Base-by-base conservation (phyloP, 2,888 invertebrate species). In the Nomada flava region DNA sequence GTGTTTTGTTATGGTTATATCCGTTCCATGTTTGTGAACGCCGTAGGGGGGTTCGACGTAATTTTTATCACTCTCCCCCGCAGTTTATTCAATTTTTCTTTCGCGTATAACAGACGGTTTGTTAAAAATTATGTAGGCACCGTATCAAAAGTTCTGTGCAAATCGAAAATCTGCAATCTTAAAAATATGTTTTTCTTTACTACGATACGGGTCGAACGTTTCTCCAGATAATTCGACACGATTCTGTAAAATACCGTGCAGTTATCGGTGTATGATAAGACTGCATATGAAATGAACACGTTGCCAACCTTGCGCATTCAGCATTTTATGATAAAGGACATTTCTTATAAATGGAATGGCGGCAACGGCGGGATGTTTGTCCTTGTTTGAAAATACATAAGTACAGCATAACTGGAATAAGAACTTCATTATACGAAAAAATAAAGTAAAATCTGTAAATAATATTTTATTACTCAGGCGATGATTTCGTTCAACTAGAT, bases 251-350 rank as follows among this genome's bases (percentile, higher is more conserved):
- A 59, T 52, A 10, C 57, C 2, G 9, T 63, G n/a, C 42, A 59
- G 29, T 73, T 80, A 80, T 80, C 63, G 13, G 20, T 18, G 13
- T 15, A 15, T 11, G 59, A 73, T 72, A 64, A 52, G 42, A 44
- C 47, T 44, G 55, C 18, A n/a, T 23, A 13, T 42, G 63, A 52
- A 2, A 11, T 26, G 15, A n/a, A 62, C 9, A 65, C 23, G 18
- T 68, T 44, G 23, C 18, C 15, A 59, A 68, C 52, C 47, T 72
- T 72, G 67, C 10, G 13, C 44, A 13, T 36, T n/a, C 26, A 63
- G 26, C 26, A 29, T 11, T 78, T 36, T 63, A 29, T 67, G 57
- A 73, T 64, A 50, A 71, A 67, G 4, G 4, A 67, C 23, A n/a
- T 62, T 55, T 15, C 53, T 29, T 44, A 4, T 44, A 62, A 50